Conservation (phyloP, 2,797 vertebrate genomes). For the Melanotaenia maccullochi region DNA sequence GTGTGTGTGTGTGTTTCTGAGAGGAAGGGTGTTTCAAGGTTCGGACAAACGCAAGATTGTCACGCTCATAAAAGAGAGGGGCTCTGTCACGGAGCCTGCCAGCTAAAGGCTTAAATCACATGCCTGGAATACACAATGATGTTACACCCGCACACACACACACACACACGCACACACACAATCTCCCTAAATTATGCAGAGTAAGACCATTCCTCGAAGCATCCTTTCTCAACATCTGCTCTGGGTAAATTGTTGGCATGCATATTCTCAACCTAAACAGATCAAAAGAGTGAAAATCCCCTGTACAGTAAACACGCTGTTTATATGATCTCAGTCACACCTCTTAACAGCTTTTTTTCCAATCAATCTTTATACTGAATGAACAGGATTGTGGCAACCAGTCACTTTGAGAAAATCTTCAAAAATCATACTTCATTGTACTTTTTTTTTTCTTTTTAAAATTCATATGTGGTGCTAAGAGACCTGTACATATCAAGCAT, state of each 20-base stretch:
- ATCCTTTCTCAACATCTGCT: slow-evolving; percentile 72
- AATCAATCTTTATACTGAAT: slow-evolving; percentile 15
- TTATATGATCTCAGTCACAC: slow-evolving; percentile 46
- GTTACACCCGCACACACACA: slow-evolving; percentile 44
- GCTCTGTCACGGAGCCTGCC: slow-evolving; percentile 80
- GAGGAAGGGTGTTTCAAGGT: slow-evolving; percentile 78
- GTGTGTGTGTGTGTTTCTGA: slow-evolving; percentile 39
- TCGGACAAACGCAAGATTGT: slow-evolving; percentile 79
- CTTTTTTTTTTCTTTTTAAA: background rate
- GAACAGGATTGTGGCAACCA: slow-evolving; percentile 28
- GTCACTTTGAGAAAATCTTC: slow-evolving; percentile 21
- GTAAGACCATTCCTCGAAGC: slow-evolving; percentile 73
- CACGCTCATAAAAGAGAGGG: slow-evolving; percentile 78
- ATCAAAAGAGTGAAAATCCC: slow-evolving; percentile 49
- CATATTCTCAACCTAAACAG: slow-evolving; percentile 60
- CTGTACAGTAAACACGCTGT: slow-evolving; percentile 11
- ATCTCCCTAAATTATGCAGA: slow-evolving; percentile 73
- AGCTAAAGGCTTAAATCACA: slow-evolving; percentile 79
- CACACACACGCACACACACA: slow-evolving; percentile 32
- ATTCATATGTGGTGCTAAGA: slow-evolving; percentile 2
- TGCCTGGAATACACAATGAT: slow-evolving; percentile 79
- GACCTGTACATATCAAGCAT: slow-evolving; percentile 7
- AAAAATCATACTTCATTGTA: background rate
- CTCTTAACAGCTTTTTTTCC: slow-evolving; percentile 23
- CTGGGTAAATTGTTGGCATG: slow-evolving; percentile 65